Conservation (phyloP, 2,113 vertebrate species). For the Balaenoptera acutorostrata region DNA sequence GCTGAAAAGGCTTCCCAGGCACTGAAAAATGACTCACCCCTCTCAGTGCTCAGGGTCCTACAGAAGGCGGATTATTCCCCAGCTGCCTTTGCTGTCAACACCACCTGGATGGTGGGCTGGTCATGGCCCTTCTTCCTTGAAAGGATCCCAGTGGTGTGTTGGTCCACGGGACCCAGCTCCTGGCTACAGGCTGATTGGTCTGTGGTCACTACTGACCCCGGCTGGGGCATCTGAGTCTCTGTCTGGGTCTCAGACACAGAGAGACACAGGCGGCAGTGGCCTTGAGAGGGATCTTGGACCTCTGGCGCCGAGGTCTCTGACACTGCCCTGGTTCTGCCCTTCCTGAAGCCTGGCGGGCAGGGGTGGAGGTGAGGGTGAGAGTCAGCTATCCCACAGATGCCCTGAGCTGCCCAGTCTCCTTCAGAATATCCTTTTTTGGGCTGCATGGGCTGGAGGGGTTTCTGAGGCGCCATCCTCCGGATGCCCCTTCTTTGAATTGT, state of each 20-base stretch:
- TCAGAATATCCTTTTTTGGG: accelerated
- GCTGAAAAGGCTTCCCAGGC: neutral
- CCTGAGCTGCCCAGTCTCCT: neutral
- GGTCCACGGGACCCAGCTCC: neutral
- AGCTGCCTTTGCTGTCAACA: neutral
- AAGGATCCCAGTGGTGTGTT: neutral
- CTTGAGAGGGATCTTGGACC: neutral
- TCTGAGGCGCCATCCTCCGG: accelerated
- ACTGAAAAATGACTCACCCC: neutral
- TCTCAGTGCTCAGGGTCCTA: accelerated
- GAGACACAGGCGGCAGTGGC: neutral
- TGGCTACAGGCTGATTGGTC: neutral
- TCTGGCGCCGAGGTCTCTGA: no score
- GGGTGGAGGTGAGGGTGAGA: neutral
- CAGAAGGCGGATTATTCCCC: neutral
- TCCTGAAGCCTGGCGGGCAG: neutral
- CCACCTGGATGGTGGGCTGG: neutral
- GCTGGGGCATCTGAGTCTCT: neutral
- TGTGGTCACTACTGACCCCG: neutral
- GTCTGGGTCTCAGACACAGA: neutral
- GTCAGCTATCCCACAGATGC: neutral
- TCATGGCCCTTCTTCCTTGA: neutral
- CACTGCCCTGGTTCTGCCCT: no score
- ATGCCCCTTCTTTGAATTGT: accelerated
- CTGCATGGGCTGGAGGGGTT: neutral